Evolutionary conservation across 2,888 invertebrate genomes (phyloP).

Genomic region (Conus canariensis): DNA sequence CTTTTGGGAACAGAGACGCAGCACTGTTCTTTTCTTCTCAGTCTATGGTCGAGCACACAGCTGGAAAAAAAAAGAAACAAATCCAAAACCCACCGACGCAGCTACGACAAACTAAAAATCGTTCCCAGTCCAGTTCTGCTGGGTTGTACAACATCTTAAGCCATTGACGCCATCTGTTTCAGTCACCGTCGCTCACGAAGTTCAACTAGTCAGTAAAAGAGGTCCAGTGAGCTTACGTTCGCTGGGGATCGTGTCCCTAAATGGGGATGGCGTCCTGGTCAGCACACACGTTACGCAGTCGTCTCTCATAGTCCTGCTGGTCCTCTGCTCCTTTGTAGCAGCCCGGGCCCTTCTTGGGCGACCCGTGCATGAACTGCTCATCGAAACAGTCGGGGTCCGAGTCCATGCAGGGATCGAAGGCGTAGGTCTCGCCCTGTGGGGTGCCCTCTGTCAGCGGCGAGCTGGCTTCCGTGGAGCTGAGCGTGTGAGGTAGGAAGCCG

Average conservation of each 20-base stretch:
- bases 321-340: slow-evolving; percentile 10
- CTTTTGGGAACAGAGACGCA: not conserved
- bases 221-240: not conserved
- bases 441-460: not conserved
- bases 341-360: slow-evolving; percentile 30
- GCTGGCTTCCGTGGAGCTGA: slow-evolving; percentile 34
- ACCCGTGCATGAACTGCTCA: slow-evolving; percentile 47
- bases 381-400: slow-evolving; percentile 41
- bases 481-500: slow-evolving; percentile 27
- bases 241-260: not conserved
- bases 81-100: not conserved
- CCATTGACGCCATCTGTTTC: not conserved
- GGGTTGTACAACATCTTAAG: not conserved
- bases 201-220: not conserved
- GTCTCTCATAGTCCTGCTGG: slow-evolving; percentile 29
- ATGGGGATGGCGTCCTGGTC: slow-evolving; percentile 46
- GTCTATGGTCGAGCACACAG: not conserved
- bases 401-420: slow-evolving; percentile 37
- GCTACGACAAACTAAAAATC: not conserved
- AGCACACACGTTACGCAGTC: slow-evolving; percentile 40
- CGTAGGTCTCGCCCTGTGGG: slow-evolving; percentile 13
- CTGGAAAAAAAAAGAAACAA: not conserved
- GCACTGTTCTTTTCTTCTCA: not conserved
- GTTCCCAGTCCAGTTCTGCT: not conserved
- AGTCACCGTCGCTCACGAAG: not conserved